Conservation (phyloP, 2,888 invertebrate genomes). For the Tipula lateralis region DNA sequence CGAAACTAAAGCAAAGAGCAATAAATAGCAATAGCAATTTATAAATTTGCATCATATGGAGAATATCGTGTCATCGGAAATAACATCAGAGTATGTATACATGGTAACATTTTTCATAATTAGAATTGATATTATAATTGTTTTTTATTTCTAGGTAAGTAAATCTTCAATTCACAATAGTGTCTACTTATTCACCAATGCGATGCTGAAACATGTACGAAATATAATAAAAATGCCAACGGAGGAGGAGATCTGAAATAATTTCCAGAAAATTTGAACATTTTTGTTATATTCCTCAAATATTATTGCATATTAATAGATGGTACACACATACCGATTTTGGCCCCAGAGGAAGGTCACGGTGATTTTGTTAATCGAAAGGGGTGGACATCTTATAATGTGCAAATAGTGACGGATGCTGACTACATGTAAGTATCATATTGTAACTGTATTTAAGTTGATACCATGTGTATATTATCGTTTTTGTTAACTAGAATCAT, state of each 20-base stretch:
- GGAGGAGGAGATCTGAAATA: neutral
- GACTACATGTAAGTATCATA: neutral
- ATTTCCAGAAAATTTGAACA: neutral
- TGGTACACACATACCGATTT: neutral
- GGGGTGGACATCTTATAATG: neutral
- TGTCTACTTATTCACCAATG: neutral
- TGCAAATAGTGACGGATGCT: neutral
- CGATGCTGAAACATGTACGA: neutral
- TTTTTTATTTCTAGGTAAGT: neutral
- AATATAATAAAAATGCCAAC: neutral
- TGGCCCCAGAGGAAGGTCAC: neutral
- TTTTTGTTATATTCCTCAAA: neutral
- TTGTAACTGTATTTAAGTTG: neutral
- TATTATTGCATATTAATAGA: neutral
- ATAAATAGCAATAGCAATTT: neutral
- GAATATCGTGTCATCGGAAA: neutral
- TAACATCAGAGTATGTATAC: neutral
- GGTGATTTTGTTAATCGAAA: neutral
- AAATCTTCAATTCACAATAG: neutral
- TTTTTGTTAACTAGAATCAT: neutral
- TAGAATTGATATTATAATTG: neutral
- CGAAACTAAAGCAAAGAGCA: neutral
- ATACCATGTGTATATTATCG: neutral
- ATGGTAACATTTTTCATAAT: neutral
- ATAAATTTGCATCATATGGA: neutral